Evolutionary conservation across 1,140 invertebrate species (phyloP), one percentile per base, ranked within the genome.

Genomic region (Agraylea sexmaculata): DNA sequence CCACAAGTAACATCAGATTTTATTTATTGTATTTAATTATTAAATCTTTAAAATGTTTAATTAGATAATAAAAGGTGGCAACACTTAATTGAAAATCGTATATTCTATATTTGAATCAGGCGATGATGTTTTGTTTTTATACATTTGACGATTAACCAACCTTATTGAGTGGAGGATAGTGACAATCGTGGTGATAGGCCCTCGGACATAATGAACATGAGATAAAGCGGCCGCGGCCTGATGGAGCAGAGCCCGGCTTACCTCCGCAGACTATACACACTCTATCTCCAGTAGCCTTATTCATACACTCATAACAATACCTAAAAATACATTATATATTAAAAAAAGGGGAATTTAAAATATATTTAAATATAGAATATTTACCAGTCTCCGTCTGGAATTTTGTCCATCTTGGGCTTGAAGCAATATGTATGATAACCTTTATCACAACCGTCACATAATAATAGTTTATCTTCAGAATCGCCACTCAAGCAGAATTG

Each of bases 371-470:
- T 27, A 3, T 10, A 23, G 17, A 40, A 21, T 38, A 61, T 73
- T 73, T 57, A 96, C 92, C 92, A 97, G 60, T 97, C 91, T 43
- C 93, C 93, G 54, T 95, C 90, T 25, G 92, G 92, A 67, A 87
- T 94, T 53, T 81, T 84, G 41, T 91, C 87, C 84, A 97, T 89
- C 66, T 88, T 83, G 49, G 92, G 92, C 68, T 90, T 91, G 70
- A 97, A 96, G 70, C 92, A 97, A 59, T 96, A 96, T 30, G 89
- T 96, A 70, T 96, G 93, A 62, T 95, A 96, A 33, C 92, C 93
- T 63, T 89, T 88, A 68, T 97, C 93, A 71, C 93, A 97, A 45
- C 89, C 86, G 69, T 97, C 93, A 68, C 93, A 97, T 2, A 97
- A 69, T 41, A 97, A 66, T 30, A 97, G 63, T 59, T 93, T 86